Evolutionary conservation across 2,113 vertebrate species (phyloP), one percentile per base, ranked within the genome.

Genomic region (Octodon degus): DNA sequence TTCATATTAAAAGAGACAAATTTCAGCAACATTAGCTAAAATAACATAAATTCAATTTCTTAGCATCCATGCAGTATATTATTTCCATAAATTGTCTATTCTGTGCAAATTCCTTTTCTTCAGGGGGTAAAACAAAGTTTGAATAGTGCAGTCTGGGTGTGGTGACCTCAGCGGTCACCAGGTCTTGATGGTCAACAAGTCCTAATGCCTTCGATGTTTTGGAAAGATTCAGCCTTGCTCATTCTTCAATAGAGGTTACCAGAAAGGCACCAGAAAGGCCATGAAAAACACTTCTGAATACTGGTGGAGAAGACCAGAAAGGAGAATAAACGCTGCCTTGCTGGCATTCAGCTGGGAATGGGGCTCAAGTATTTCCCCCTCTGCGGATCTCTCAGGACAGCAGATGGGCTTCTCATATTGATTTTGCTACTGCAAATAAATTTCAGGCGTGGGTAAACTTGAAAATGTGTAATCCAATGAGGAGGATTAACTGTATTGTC

Each of bases 71-170:
- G 11, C 88, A 97, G 90, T 74, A 91, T 7, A 24, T 79, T 91
- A 97, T 97, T 96, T 94, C 81, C 96, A 90, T 65, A 50, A 90
- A 62, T 90, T 94, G 96, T 43, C 27, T 93, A 97, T 92, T 94
- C 92, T 95, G 30, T 94, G 72, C 63, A 95, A 27, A 97, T 97
- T 87, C 95, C 88, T 97, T 94, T 55, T 93, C 86, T 89, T 98
- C 99, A 99, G 98, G 99, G 98, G 95, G 98, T 99, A 98, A 99
- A 99, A 97, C 99, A 98, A 94, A 99, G 99, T 97, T 99, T 99
- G 98, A 99, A 99, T 86, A 99, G 97, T 97, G 99, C 98, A 25
- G 99, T 99, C 98, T 99, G 99, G 99, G 99, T 85, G 99, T 99
- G 90, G 99, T 99, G 96, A 99, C 97, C 98, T 99, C 99, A 94